Evolutionary conservation across 2,888 invertebrate genomes (phyloP).

Genomic region (Cataglyphis rosenhaueri): DNA sequence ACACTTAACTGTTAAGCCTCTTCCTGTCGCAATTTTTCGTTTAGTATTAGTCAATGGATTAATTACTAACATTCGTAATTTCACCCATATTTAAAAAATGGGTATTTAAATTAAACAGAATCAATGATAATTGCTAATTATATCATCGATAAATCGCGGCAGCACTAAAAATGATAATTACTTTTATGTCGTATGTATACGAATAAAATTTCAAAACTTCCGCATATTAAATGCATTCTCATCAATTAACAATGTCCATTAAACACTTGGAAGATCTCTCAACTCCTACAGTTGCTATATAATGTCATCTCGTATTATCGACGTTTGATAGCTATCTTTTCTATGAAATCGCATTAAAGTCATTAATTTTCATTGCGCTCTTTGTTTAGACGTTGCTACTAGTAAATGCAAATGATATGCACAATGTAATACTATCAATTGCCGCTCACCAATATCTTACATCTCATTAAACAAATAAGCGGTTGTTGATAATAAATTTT

Average conservation of each 20-base stretch:
- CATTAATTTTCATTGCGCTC: slow-evolving; percentile 36
- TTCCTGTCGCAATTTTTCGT: neutral
- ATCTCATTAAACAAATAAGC: neutral
- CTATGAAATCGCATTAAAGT: neutral
- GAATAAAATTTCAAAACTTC: slow-evolving; percentile 12
- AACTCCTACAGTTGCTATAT: neutral
- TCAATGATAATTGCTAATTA: slow-evolving; percentile 3
- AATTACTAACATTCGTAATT: neutral
- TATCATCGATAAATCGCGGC: neutral
- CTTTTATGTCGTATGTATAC: neutral
- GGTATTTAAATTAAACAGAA: neutral
- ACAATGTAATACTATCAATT: slow-evolving; percentile 3
- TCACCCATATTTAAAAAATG: neutral
- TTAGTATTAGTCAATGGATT: neutral
- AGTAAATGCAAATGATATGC: neutral
- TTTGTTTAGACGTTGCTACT: slow-evolving; percentile 30
- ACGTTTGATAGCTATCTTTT: slow-evolving; percentile 8
- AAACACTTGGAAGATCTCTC: slow-evolving; percentile 1
- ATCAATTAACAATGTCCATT: slow-evolving; percentile 17
- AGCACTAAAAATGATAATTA: slow-evolving; percentile 15
- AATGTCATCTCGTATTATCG: slow-evolving; percentile 7
- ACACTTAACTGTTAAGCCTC: neutral
- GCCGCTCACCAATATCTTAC: neutral
- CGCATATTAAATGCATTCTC: neutral
- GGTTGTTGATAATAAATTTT: slow-evolving; percentile 2